Percentiles rank a stretch among this genome's conserved stretches.
These are phyloP conservation scores for Hippocampus guttulatus DNA, from an alignment of 2,113 vertebrate species.

Conservation along the genomic window DNA sequence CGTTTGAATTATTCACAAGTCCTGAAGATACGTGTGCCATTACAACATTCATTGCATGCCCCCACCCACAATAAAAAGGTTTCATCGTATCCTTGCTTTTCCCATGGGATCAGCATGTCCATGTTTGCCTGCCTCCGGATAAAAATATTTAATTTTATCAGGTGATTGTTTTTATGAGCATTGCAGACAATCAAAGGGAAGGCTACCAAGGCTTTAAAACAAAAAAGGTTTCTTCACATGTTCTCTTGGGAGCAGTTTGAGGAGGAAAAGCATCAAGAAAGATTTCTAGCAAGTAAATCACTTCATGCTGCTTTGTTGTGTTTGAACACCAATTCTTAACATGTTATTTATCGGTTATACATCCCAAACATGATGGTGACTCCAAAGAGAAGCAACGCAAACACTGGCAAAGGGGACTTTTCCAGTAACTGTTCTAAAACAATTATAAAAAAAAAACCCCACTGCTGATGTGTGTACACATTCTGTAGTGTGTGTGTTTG, in stretches of 20 bases:
- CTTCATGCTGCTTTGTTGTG: not conserved
- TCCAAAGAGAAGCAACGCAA: slow-evolving; percentile 9
- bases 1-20: not conserved
- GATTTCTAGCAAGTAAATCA: not conserved
- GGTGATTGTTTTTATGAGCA: not conserved
- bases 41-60: not conserved
- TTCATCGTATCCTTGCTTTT: not conserved
- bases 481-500: slow-evolving; percentile 13
- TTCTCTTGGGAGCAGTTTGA: not conserved
- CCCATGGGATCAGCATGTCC: not conserved
- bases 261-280: not conserved
- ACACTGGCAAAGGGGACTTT: slow-evolving; percentile 18
- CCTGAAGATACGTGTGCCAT: not conserved
- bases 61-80: not conserved
- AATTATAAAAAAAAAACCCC: slow-evolving; percentile 50
- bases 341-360: slow-evolving; percentile 37
- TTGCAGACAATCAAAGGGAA: slow-evolving; percentile 5
- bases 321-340: not conserved
- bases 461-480: slow-evolving; percentile 18
- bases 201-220: slow-evolving; percentile 26
- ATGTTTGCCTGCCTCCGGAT: not conserved
- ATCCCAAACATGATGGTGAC: slow-evolving; percentile 33
- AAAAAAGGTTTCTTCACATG: not conserved
- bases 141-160: not conserved
- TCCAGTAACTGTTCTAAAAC: slow-evolving; percentile 63